Conservation (phyloP, 2,797 vertebrate species). For the Peromyscus attwateri region DNA sequence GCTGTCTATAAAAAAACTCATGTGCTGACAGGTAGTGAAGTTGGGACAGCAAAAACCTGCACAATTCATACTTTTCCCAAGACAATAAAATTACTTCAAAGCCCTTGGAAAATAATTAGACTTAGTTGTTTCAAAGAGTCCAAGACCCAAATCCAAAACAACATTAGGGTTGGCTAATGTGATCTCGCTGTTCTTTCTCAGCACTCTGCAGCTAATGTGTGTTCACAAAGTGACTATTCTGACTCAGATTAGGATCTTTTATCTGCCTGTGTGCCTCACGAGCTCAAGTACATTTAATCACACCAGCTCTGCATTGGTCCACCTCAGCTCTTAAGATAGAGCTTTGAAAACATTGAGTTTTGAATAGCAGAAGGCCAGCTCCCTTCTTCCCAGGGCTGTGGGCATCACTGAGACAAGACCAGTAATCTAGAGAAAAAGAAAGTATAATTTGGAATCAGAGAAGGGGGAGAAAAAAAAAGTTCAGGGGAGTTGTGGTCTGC, state of each 20-base stretch:
- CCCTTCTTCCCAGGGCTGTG: not conserved
- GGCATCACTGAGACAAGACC: slow-evolving; percentile 1
- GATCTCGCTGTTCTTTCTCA: slow-evolving; percentile 13
- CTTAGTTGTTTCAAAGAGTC: slow-evolving; percentile 23
- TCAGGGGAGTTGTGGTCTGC: not conserved
- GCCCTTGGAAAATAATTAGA: slow-evolving; percentile 16
- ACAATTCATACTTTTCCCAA: not conserved
- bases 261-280: not conserved
- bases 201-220: not conserved
- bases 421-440: slow-evolving; percentile 33
- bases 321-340: slow-evolving; percentile 2
- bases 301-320: not conserved
- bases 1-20: not conserved
- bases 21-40: not conserved
- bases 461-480: not conserved
- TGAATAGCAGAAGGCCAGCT: slow-evolving; percentile 45
- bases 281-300: not conserved
- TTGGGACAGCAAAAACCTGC: not conserved
- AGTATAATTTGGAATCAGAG: slow-evolving; percentile 35
- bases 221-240: not conserved
- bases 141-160: slow-evolving; percentile 48
- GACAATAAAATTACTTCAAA: not conserved
- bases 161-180: not conserved
- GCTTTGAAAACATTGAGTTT: slow-evolving; percentile 52
- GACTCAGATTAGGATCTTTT: not conserved